phyloP scores from a whole-genome alignment of 2,113 vertebrate species.

The Kryptolebias marmoratus region DNA sequence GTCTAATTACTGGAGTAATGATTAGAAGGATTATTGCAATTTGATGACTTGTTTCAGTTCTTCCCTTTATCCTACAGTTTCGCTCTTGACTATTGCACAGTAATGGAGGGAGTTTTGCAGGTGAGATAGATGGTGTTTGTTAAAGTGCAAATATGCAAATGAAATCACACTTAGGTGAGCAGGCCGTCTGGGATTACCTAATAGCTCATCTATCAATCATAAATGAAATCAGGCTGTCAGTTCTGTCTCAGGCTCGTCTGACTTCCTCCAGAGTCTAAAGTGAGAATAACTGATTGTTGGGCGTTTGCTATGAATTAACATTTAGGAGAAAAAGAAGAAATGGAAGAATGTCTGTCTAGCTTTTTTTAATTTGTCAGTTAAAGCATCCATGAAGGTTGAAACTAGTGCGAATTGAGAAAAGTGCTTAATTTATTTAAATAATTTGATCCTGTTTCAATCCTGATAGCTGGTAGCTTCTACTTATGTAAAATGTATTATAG shows the following conservation, averaged over 20 bases:
- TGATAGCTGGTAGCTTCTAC: too few species aligned
- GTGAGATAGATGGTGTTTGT: not conserved
- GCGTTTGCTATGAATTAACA: slow-evolving; percentile 4
- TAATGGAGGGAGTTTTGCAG: not conserved
- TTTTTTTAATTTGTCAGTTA: not conserved
- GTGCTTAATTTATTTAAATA: not conserved
- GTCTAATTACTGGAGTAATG: slow-evolving; percentile 61
- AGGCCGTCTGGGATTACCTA: slow-evolving; percentile 37
- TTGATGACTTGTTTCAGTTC: slow-evolving; percentile 42
- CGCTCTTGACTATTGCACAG: not conserved
- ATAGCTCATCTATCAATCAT: slow-evolving; percentile 10
- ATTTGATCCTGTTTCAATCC: too few species aligned
- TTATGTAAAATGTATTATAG: too few species aligned
- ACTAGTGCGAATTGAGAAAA: not conserved
- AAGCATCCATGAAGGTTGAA: not conserved
- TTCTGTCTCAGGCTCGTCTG: not conserved
- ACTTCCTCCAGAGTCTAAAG: not conserved
- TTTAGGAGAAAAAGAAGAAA: not conserved
- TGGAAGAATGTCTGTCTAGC: not conserved
- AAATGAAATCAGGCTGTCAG: slow-evolving; percentile 18
- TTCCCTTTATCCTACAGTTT: slow-evolving; percentile 22
- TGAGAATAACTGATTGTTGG: slow-evolving; percentile 10
- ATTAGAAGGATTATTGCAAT: slow-evolving; percentile 60
- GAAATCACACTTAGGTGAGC: slow-evolving; percentile 38
- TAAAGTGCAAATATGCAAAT: not conserved